Evolutionary conservation across 2,888 invertebrate species (phyloP).

Genomic region (Eilema griseolum): DNA sequence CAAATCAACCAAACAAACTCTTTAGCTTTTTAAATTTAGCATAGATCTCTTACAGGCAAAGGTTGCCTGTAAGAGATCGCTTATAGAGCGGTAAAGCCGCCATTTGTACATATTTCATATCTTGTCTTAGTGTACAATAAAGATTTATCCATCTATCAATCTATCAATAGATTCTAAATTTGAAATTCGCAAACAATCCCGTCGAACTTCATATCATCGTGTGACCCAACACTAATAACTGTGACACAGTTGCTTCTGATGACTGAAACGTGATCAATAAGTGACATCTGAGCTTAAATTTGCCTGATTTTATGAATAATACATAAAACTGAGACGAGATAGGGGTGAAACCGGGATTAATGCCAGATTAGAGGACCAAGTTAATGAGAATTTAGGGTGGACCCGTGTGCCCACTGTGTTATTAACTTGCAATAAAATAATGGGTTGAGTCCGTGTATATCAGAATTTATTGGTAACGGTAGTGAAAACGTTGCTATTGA

Average conservation of each 20-base stretch:
- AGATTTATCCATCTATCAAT: too few species aligned
- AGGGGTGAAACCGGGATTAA: slow-evolving; percentile 1
- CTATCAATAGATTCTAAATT: neutral
- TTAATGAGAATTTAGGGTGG: neutral
- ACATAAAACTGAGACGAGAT: slow-evolving; percentile 9
- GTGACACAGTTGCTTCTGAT: slow-evolving; percentile 30
- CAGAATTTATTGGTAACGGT: neutral
- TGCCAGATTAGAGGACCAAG: neutral
- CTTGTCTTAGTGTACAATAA: too few species aligned
- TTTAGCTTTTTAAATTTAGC: too few species aligned
- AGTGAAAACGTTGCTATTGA: neutral
- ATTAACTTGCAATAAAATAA: slow-evolving; percentile 1
- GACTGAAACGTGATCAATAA: slow-evolving; percentile 32
- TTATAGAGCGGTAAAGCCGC: too few species aligned
- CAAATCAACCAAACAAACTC: too few species aligned
- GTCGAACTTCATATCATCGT: neutral
- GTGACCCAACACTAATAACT: neutral
- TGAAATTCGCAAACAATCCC: neutral
- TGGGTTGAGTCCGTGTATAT: neutral
- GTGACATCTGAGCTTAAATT: slow-evolving; percentile 24
- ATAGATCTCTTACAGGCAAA: too few species aligned
- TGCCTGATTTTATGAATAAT: slow-evolving; percentile 29
- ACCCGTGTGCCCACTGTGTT: neutral
- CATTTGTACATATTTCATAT: too few species aligned
- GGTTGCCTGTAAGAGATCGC: too few species aligned